Evolutionary conservation across 2,113 vertebrate genomes (phyloP), one percentile per base, ranked within the genome.

Genomic region (Cottus gobio): DNA sequence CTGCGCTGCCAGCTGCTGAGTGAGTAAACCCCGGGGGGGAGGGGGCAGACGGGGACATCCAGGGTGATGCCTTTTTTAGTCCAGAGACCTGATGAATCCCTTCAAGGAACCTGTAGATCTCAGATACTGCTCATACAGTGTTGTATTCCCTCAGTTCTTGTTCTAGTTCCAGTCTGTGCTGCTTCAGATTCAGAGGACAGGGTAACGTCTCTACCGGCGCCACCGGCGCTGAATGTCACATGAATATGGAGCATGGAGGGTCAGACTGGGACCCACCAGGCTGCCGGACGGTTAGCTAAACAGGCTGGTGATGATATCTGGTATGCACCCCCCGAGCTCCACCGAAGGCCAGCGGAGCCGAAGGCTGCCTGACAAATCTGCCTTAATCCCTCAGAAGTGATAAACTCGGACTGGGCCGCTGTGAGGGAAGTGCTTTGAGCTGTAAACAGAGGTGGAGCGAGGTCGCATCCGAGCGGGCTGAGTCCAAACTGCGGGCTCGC

Each of bases 1-100:
- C 97, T 98, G 96, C 96, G 94, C 96, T 96, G 96, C 95, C 97
- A 97, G 97, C 97, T 98, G 94, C 96, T 98, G 96, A 96, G 98
- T 99, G 96, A 97, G 98, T 97, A 65, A 22, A 87, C 31, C 54
- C 22, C 5, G 13, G 62, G 12, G 24, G 18, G 13, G 62, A 9
- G 24, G 18, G 20, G 56, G 26, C 54, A 8, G 16, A 6, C 1
- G 3, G 10, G 18, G n/a, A 20, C 37, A 58, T 63, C 28, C 44
- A 44, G 31, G 48, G n/a, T 74, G 20, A 44, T 46, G 50, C 34
- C 18, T 69, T 66, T 52, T 28, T 10, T 12, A 50, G 54, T n/a
- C n/a, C n/a, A n/a, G 26, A 56, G 66, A 50, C 31, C 2, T 80
- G 42, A 56, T 30, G 16, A 52, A 71, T 77, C 18, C 16, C 0